Percentiles rank a stretch among this genome's conserved stretches.
phyloP scores from a whole-genome alignment of 2,113 vertebrate genomes.

The Scomber colias region DNA sequence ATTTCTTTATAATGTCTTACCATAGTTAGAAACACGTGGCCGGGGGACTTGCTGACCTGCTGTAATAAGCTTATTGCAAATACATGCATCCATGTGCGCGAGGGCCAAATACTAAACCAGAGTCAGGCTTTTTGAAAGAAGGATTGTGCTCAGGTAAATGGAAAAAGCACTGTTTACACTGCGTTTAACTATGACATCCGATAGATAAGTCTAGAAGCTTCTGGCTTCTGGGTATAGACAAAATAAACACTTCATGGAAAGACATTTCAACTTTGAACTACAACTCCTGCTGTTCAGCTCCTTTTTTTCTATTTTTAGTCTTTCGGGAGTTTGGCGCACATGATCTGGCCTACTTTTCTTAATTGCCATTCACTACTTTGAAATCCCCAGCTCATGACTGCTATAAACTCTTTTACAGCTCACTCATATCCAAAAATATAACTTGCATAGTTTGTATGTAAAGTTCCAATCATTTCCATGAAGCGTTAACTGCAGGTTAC shows the following conservation, averaged over 20 bases:
- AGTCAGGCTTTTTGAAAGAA: constrained; percentile 10
- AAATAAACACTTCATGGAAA: background rate
- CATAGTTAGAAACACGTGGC: constrained; percentile 60
- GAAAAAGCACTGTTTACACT: background rate
- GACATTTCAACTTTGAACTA: no score
- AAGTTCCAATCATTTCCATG: no score
- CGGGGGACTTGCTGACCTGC: constrained; percentile 54
- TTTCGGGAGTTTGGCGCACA: no score
- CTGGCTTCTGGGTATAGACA: background rate
- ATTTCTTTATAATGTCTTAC: constrained; percentile 34
- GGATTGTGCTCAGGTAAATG: constrained; percentile 36
- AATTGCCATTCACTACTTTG: no score
- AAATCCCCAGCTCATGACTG: no score
- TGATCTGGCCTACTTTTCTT: background rate
- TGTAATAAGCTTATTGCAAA: constrained; percentile 64
- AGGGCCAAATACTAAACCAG: constrained; percentile 1
- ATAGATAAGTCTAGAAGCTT: no score
- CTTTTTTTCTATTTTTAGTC: no score
- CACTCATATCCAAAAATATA: no score
- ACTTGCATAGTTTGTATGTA: no score
- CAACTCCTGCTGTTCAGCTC: no score
- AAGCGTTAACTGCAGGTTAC: background rate
- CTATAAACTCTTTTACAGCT: no score
- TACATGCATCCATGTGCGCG: constrained; percentile 37
- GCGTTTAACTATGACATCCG: no score